These are phyloP conservation scores for Premnoplex brunnescens DNA, from an alignment of 2,797 vertebrate species.

Conservation along the genomic window DNA sequence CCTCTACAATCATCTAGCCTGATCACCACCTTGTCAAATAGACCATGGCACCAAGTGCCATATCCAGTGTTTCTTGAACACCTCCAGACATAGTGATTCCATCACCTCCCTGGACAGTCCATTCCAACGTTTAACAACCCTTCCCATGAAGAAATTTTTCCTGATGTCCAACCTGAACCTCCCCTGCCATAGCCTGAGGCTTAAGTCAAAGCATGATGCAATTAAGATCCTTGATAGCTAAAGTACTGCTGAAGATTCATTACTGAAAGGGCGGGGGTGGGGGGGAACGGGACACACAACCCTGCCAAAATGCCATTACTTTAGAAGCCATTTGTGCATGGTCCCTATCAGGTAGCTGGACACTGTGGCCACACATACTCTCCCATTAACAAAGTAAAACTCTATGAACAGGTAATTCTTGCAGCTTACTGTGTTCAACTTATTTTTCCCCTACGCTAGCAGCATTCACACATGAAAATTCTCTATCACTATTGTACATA, in stretches of 20 bases:
- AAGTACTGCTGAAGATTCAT: not conserved
- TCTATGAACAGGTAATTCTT: not conserved
- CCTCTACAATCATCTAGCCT: not conserved
- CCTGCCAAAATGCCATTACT: not conserved
- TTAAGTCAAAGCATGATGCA: not conserved
- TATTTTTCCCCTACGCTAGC: not conserved
- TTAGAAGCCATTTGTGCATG: not conserved
- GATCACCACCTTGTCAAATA: not conserved
- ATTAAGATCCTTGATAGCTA: not conserved
- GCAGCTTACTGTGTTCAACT: not conserved
- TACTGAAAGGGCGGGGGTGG: not conserved
- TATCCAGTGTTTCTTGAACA: not conserved
- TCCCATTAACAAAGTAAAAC: not conserved
- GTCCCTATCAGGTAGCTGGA: not conserved
- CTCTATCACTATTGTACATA: not conserved
- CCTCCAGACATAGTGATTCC: not conserved
- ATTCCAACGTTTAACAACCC: not conserved
- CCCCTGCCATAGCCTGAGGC: not conserved
- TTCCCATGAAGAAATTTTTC: not conserved
- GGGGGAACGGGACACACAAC: not conserved
- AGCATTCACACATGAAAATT: not conserved
- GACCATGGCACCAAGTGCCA: not conserved
- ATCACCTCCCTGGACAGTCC: not conserved
- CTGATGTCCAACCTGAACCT: not conserved
- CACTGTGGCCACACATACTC: not conserved